These are phyloP conservation scores for Ceratosolen solmsi DNA, from an alignment of 1,140 invertebrate genomes.

Conservation along the genomic window DNA sequence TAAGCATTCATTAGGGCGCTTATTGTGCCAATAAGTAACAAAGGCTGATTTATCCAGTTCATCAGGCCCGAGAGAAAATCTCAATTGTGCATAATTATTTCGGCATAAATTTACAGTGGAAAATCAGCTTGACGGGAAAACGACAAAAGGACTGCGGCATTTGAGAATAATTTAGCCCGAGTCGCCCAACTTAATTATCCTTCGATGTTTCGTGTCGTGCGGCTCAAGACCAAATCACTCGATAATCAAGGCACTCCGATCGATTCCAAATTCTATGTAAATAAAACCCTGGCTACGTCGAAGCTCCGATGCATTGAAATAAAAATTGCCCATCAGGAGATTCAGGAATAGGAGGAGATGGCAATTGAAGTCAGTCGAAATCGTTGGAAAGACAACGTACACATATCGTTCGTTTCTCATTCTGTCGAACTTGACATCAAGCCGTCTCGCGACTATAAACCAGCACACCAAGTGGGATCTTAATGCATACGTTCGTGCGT, in stretches of 20 bases:
- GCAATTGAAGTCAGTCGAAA: conserved; percentile 18
- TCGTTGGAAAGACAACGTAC: background rate
- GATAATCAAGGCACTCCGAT: background rate
- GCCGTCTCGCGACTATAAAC: background rate
- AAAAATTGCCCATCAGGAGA: background rate
- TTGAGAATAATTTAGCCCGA: background rate
- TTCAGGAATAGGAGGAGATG: too few relatives aligned
- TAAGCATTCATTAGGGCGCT: too few relatives aligned
- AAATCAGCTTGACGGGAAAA: background rate
- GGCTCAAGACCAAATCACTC: background rate
- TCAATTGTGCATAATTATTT: background rate
- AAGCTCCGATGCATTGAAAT: background rate
- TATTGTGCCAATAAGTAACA: background rate
- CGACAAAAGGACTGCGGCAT: background rate
- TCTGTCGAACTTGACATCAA: conserved; percentile 42
- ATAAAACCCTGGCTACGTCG: background rate
- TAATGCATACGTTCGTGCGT: too few relatives aligned
- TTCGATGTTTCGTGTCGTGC: background rate
- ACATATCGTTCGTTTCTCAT: conserved; percentile 40
- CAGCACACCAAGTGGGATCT: conserved; percentile 29
- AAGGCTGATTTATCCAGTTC: background rate
- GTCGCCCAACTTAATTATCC: background rate
- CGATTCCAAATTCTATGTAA: background rate
- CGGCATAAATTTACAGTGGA: background rate
- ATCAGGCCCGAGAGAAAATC: background rate